Conservation (phyloP, 2,797 vertebrate species). For the Xenentodon cancila region DNA sequence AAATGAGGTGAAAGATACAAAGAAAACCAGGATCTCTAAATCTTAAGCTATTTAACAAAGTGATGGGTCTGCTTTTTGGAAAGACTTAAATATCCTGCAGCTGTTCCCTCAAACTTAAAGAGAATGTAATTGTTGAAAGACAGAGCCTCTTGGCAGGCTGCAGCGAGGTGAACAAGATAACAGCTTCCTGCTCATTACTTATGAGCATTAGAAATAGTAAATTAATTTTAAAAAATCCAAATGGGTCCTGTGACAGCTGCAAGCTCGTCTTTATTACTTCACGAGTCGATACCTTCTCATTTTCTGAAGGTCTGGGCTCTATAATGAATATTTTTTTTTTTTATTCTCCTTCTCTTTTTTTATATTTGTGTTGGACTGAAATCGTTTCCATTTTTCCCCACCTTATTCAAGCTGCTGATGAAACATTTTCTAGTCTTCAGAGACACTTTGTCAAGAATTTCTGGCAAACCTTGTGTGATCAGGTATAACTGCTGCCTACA, state of each 20-base stretch:
- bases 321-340: no score
- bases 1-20: constrained; percentile 1
- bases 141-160: constrained; percentile 45
- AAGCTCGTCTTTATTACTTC: constrained; percentile 38
- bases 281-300: constrained; percentile 43
- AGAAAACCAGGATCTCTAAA: constrained; percentile 17
- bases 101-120: constrained; percentile 39
- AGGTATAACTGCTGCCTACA: constrained; percentile 45
- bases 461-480: constrained; percentile 50
- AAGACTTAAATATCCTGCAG: constrained; percentile 38
- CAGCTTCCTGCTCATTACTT: constrained; percentile 54
- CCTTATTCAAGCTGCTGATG: constrained; percentile 50
- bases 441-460: constrained; percentile 52
- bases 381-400: constrained; percentile 2
- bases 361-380: constrained; percentile 29
- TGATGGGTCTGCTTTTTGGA: constrained; percentile 21
- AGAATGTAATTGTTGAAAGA: constrained; percentile 42
- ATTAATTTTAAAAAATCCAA: constrained; percentile 32
- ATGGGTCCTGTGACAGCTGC: constrained; percentile 44
- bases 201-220: constrained; percentile 24
- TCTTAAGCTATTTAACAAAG: constrained; percentile 16
- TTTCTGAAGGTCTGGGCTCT: constrained; percentile 43
- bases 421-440: constrained; percentile 41
- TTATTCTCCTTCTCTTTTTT: no score
- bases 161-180: constrained; percentile 46